A percentile compares a stretch with the other conserved stretches of the same genome.
Evolutionary conservation across 1,140 invertebrate species (phyloP).

Genomic region (Mactra quadrangularis): DNA sequence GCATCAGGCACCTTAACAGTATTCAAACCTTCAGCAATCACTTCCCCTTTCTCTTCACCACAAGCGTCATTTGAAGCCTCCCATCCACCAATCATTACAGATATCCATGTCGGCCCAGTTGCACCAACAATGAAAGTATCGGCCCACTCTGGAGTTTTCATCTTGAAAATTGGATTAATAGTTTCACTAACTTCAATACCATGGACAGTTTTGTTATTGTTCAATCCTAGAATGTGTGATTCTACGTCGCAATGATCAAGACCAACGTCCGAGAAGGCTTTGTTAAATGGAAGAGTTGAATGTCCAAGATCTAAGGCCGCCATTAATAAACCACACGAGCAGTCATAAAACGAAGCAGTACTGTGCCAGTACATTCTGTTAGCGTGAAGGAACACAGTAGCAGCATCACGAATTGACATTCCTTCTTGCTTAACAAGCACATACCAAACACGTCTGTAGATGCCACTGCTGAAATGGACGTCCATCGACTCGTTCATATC

Average conservation of each 20-base stretch:
- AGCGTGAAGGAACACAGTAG: conserved; percentile 64
- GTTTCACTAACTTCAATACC: conserved; percentile 17
- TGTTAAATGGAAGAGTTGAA: conserved; percentile 27
- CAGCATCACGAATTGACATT: conserved; percentile 54
- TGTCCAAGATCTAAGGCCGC: conserved; percentile 66
- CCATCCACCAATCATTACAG: not conserved
- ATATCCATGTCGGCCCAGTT: not conserved
- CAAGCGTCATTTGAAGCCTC: not conserved
- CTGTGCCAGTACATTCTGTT: conserved; percentile 71
- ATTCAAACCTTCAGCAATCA: not conserved
- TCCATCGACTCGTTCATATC: conserved; percentile 56
- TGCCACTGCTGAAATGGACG: conserved; percentile 65
- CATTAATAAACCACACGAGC: conserved; percentile 67
- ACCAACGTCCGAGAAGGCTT: conserved; percentile 62
- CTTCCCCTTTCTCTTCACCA: not conserved
- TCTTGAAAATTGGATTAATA: conserved; percentile 33
- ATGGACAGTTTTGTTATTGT: conserved; percentile 1
- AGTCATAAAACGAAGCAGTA: conserved; percentile 54
- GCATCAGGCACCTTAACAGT: not conserved
- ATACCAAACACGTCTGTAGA: conserved; percentile 66
- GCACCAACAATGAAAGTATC: conserved; percentile 18
- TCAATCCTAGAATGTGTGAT: conserved; percentile 39
- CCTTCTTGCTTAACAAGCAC: conserved; percentile 49
- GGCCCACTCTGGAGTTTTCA: conserved; percentile 51
- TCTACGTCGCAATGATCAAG: conserved; percentile 62